A percentile compares a stretch with the other conserved stretches of the same genome.
Conservation (phyloP, 2,113 vertebrate species). For the Toxotes jaculatrix region DNA sequence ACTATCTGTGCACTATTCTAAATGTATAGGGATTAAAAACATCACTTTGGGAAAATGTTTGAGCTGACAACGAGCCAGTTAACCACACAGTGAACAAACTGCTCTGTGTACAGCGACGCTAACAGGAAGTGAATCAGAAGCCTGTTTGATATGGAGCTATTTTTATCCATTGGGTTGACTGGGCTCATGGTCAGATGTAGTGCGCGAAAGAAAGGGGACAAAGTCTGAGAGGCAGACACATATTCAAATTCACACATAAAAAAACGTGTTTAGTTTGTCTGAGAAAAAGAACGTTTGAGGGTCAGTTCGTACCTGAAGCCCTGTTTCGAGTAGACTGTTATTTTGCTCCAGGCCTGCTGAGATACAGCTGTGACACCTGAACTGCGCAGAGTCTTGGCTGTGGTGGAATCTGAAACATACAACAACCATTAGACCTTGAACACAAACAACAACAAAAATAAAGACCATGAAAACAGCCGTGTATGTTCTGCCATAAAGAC, state of each 20-base stretch:
- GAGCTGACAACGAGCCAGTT: too few relatives aligned
- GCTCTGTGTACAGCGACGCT: neutral
- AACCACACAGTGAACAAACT: neutral
- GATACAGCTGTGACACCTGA: conserved; percentile 84
- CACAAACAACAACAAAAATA: neutral
- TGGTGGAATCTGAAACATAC: conserved; percentile 73
- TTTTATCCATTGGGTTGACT: neutral
- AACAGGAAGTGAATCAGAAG: conserved; percentile 7
- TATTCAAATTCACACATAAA: neutral
- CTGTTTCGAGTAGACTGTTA: conserved; percentile 82
- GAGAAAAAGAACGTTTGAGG: neutral
- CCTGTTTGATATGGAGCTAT: neutral
- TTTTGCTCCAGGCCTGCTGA: conserved; percentile 86
- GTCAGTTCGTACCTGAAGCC: conserved; percentile 86
- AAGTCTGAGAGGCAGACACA: too few relatives aligned
- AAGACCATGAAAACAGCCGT: neutral
- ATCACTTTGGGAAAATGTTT: too few relatives aligned
- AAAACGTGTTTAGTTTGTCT: neutral
- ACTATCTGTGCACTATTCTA: too few relatives aligned
- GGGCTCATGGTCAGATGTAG: neutral
- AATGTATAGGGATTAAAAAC: too few relatives aligned
- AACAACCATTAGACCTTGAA: neutral
- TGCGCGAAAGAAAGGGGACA: neutral
- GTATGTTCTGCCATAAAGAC: neutral
- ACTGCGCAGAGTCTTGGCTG: conserved; percentile 82